Base-by-base conservation (phyloP, 1,140 invertebrate genomes). In the Lordiphosa stackelbergi region DNA sequence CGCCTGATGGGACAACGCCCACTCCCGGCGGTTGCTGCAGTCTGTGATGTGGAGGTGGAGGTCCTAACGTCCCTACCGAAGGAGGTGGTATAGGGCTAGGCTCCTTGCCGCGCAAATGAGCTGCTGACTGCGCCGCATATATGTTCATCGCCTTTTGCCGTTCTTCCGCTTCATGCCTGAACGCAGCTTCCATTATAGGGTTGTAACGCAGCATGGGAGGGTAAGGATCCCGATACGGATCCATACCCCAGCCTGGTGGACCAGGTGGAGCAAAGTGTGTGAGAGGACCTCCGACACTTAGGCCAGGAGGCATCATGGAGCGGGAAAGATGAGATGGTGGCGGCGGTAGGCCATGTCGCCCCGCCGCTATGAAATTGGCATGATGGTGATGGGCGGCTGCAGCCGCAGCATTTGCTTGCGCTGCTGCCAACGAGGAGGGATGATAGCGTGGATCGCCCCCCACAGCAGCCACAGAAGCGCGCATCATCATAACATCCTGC, bases 161-260 rank as follows among this genome's bases (percentile, higher is more conserved):
- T 42, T 93, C 90, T 81, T 94, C 93, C 62, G 94, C 93, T 69
- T 95, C 93, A 6, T 91, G 92, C 7, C 92, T 89, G 54, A 92
- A 91, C 7, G 92, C 92, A 1, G 92, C 92, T 58, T 93, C 93
- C 89, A 94, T 92, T 28, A 94, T 87, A 1, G 93, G 92, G 5
- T 75, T 93, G 77, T 93, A 94, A 4, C 92, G 90, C 70, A 93
- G 87, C 10, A 93, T 89, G 12, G 92, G 91, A 71, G 92, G 92
- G 75, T 93, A 94, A 2, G 92, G 90, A 85, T 93, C 92, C 62
- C 92, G 90, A 40, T 88, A 91, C 0, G 92, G 91, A 69, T 91
- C 90, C 5, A 89, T 85, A 3, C 91, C 88, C 86, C 90, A 92
- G 12, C 90, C 89, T 1, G 91, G 89, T 37, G 92, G 89, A 0